Evolutionary conservation across 2,888 invertebrate species (phyloP).

Genomic region (Stenchaetothrips biformis): DNA sequence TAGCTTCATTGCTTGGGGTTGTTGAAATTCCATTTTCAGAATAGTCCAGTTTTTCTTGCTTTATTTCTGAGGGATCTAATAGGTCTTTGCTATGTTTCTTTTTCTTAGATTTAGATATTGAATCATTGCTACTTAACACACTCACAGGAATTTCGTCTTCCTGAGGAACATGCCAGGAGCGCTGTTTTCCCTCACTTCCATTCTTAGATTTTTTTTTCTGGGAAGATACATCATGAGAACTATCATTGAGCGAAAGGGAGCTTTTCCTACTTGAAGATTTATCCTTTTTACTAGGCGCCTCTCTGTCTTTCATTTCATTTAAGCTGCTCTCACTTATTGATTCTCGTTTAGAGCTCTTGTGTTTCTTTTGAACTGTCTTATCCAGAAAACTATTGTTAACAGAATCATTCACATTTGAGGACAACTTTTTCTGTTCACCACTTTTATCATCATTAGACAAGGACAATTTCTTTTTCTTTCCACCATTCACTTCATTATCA

Average conservation of each 20-base stretch:
- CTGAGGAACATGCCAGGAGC: neutral
- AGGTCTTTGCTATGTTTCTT: neutral
- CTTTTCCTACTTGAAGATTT: no score
- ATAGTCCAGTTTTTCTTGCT: neutral
- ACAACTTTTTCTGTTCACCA: neutral
- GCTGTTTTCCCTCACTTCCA: neutral
- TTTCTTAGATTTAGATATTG: neutral
- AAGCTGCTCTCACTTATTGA: no score
- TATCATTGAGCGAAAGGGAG: no score
- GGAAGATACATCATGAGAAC: no score
- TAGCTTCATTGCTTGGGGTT: neutral
- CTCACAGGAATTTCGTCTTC: neutral
- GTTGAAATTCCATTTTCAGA: neutral
- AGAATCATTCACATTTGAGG: neutral
- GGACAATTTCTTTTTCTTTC: neutral
- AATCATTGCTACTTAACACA: neutral
- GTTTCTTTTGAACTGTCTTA: neutral
- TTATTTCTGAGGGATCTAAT: neutral
- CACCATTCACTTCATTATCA: neutral
- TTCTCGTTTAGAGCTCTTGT: neutral
- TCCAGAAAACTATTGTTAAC: neutral
- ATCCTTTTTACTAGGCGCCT: no score
- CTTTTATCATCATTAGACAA: neutral
- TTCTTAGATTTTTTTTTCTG: no score
- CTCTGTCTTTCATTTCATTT: no score